Percentiles rank a stretch among this genome's conserved stretches.
Conservation (phyloP, 2,113 vertebrate species). For the Sula dactylatra region DNA sequence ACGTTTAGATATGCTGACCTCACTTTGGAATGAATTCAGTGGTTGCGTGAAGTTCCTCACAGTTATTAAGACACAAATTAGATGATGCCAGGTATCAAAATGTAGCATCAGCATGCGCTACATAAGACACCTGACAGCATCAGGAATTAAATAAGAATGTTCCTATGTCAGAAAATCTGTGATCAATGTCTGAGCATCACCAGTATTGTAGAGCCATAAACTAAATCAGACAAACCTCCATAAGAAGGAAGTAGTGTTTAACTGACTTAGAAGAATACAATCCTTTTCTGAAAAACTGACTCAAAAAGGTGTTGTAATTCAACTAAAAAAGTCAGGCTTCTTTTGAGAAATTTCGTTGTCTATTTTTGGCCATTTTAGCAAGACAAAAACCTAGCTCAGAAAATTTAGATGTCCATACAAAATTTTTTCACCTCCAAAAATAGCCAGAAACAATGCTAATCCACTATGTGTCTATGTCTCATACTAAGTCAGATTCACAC, state of each 20-base stretch:
- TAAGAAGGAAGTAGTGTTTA: not conserved
- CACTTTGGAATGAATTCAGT: not conserved
- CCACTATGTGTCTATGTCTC: not conserved
- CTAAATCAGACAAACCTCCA: not conserved
- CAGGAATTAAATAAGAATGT: not conserved
- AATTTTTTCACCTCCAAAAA: not conserved
- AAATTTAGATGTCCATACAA: not conserved
- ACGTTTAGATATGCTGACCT: not conserved
- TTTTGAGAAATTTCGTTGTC: not conserved
- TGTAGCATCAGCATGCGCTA: not conserved
- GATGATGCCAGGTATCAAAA: not conserved
- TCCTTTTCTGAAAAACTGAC: not conserved
- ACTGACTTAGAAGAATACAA: not conserved
- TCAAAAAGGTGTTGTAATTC: not conserved
- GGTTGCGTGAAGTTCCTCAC: not conserved
- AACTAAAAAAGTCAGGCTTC: not conserved
- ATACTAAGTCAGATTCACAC: not conserved
- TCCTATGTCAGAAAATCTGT: not conserved
- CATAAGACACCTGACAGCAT: not conserved
- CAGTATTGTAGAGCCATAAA: not conserved
- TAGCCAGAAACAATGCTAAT: not conserved
- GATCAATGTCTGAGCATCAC: not conserved
- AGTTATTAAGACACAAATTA: not conserved
- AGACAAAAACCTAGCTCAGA: not conserved
- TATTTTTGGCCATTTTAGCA: not conserved